Conservation (phyloP, 2,113 vertebrate species). For the Rutilus rutilus region DNA sequence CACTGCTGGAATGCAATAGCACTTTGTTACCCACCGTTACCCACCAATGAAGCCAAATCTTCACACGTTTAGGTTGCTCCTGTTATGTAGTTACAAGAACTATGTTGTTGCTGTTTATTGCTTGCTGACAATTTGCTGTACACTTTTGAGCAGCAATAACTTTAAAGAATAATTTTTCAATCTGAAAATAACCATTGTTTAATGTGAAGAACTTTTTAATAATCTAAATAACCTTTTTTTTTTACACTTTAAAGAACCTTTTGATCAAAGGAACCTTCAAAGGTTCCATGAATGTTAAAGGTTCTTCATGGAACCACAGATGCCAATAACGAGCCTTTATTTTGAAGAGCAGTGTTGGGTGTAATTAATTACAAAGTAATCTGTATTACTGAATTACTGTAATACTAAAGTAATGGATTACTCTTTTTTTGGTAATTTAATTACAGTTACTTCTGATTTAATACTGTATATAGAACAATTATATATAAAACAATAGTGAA, state of each 20-base stretch:
- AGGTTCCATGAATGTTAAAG: background rate
- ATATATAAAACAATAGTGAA: too few species aligned
- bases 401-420: too few species aligned
- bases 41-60: constrained; percentile 57
- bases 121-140: background rate
- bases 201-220: background rate
- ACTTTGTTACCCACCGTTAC: constrained; percentile 61
- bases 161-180: background rate
- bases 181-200: background rate
- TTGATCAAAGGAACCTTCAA: background rate
- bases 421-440: too few species aligned
- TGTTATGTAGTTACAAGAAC: background rate
- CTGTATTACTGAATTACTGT: too few species aligned
- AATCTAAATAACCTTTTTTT: background rate
- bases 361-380: too few species aligned
- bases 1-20: constrained; percentile 80
- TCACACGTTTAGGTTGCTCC: constrained; percentile 3
- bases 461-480: too few species aligned
- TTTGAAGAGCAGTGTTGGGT: background rate
- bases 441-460: too few species aligned
- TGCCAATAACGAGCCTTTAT: background rate
- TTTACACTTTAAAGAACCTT: background rate
- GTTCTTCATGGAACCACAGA: background rate
- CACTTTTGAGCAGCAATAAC: background rate
- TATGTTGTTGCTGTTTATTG: background rate